These are phyloP conservation scores for Petrosia ficiformis DNA, from an alignment of 37 sponge, comb jelly and placozoan species.

Conservation along the genomic window DNA sequence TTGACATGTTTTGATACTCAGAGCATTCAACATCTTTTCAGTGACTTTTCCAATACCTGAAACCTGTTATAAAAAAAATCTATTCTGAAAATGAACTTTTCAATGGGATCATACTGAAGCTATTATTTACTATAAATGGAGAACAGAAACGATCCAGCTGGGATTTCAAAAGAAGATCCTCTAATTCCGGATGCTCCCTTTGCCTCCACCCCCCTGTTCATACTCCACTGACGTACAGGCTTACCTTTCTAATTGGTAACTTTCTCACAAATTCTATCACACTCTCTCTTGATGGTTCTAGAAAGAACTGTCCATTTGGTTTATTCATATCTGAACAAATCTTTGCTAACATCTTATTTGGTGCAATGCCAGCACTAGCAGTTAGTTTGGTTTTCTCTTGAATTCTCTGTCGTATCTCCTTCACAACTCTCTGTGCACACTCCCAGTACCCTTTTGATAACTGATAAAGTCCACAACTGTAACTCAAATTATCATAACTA, in stretches of 20 bases:
- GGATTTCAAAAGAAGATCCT: neutral
- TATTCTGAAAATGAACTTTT: neutral
- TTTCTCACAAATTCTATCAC: slow-evolving; percentile 74
- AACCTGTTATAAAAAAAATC: slow-evolving; percentile 40
- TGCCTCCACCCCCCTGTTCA: too few species aligned
- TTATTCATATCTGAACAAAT: slow-evolving; percentile 95
- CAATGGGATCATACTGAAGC: neutral
- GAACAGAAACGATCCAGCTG: neutral
- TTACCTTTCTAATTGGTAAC: slow-evolving; percentile 89
- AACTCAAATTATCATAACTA: neutral
- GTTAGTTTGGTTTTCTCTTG: slow-evolving; percentile 67
- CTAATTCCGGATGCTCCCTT: too few species aligned
- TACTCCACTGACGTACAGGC: neutral
- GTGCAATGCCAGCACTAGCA: slow-evolving; percentile 97
- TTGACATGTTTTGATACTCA: slow-evolving; percentile 61
- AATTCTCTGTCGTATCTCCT: slow-evolving; percentile 72
- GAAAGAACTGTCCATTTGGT: slow-evolving; percentile 88
- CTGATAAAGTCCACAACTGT: neutral
- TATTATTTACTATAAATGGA: neutral
- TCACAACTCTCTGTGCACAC: slow-evolving; percentile 58
- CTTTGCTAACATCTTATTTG: slow-evolving; percentile 90
- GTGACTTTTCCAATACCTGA: slow-evolving; percentile 94
- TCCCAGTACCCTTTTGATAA: slow-evolving; percentile 38
- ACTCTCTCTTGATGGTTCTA: slow-evolving; percentile 65
- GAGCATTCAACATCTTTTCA: slow-evolving; percentile 81